A percentile compares a stretch with the other conserved stretches of the same genome.
phyloP scores from a whole-genome alignment of 2,797 vertebrate genomes.

The Naso thynnoides region DNA sequence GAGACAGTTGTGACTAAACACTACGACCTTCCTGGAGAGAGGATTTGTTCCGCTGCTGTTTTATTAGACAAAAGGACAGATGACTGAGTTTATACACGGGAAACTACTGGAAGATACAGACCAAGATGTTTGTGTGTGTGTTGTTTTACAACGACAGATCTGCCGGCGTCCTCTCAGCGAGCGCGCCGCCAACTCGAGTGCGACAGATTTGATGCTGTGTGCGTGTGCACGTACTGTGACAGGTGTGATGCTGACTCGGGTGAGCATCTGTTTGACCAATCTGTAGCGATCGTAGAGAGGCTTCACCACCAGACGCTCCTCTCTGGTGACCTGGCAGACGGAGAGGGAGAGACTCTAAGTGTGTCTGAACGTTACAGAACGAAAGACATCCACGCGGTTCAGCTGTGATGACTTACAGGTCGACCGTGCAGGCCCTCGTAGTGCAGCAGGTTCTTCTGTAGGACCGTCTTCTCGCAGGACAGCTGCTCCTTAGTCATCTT shows the following conservation, averaged over 20 bases:
- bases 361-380: not conserved
- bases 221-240: conserved; percentile 87
- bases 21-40: not conserved
- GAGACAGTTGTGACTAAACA: too few species aligned
- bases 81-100: too few species aligned
- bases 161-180: not conserved
- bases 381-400: not conserved
- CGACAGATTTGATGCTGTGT: not conserved
- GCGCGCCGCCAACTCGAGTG: too few species aligned
- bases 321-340: conserved; percentile 88
- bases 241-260: conserved; percentile 95
- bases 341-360: not conserved
- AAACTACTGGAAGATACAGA: too few species aligned
- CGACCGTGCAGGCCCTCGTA: conserved; percentile 96
- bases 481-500: conserved; percentile 98
- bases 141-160: not conserved
- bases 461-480: conserved; percentile 93
- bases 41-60: not conserved
- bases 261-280: conserved; percentile 98
- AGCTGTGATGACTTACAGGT: conserved; percentile 84
- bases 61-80: too few species aligned
- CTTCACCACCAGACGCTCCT: conserved; percentile 95
- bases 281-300: conserved; percentile 97
- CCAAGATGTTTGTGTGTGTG: too few species aligned
- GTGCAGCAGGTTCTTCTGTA: conserved; percentile 96